Base-by-base conservation (phyloP, 2,113 vertebrate species). In the Tympanuchus pallidicinctus region DNA sequence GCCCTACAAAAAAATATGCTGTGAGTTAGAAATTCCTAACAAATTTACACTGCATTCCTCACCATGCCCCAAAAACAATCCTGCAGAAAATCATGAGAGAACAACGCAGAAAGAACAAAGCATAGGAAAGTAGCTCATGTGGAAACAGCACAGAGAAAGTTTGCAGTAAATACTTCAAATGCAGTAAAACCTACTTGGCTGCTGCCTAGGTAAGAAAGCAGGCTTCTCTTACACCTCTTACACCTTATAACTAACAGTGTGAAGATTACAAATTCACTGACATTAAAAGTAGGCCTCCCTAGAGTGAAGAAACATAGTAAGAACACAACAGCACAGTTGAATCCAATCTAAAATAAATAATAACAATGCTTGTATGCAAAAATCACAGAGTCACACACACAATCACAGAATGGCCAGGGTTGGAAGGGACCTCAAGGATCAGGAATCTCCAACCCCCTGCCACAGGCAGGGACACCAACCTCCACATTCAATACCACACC, bases 1-100 rank as follows among this genome's bases (percentile, higher is more conserved):
- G 45, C 99, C 99, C 99, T 99, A 69, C 8, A 34, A 43, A 95
- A 43, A 61, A 65, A 25, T 1, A 57, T 0, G 3, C 0, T 13
- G 17, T 5, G 8, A 32, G 20, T 61, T 18, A 56, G 4, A 48
- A 22, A 5, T 25, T 2, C 24, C 4, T 4, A 14, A 32, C 9
- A 10, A 25, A 17, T 7, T 16, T 0, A 32, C 48, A 18, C 45
- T 4, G 8, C 12, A 4, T 2, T 89, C 30, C 60, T 74, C 65
- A 16, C 25, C 0, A 0, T 25, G 63, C 48, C 73, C 81, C 59
- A 18, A 24, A 50, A 9, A 6, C 2, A 3, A 3, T 59, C 45
- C 70, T 48, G 69, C 69, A 75, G 64, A 18, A 77, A 47, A 36
- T 13, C 28, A 3, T 0, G 6, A 13, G 67, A 10, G 7, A 67